Conservation (phyloP, 2,888 invertebrate genomes). For the Heteromurus nitidus region DNA sequence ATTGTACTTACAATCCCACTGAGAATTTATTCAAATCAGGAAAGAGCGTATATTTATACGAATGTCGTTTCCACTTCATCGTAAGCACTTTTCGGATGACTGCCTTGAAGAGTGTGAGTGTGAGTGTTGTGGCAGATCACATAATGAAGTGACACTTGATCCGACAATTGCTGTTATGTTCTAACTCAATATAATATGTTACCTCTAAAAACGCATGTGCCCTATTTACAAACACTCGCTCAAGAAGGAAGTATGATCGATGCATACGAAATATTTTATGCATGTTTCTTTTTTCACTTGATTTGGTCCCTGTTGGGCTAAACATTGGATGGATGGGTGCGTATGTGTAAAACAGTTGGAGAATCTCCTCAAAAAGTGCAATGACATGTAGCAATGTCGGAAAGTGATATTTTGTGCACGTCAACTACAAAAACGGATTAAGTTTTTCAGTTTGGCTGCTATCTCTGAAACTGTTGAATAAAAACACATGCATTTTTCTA, state of each 20-base stretch:
- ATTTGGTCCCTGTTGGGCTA: neutral
- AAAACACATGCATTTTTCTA: too few species aligned
- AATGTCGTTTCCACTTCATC: conserved; percentile 53
- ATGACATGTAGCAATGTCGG: conserved; percentile 37
- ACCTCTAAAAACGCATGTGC: too few species aligned
- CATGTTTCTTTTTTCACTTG: neutral
- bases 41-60: too few species aligned
- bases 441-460: neutral
- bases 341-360: too few species aligned
- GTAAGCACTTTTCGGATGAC: conserved; percentile 57
- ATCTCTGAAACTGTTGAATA: neutral
- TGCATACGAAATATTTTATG: too few species aligned
- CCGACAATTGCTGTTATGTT: conserved; percentile 7
- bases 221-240: too few species aligned
- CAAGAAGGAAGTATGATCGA: too few species aligned
- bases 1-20: neutral
- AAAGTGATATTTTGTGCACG: conserved; percentile 47
- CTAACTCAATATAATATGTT: neutral
- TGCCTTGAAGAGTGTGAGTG: conserved; percentile 47
- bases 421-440: conserved; percentile 29
- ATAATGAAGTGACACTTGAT: conserved; percentile 61
- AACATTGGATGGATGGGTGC: too few species aligned
- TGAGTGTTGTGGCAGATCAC: conserved; percentile 57
- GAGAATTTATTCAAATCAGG: conserved; percentile 11
- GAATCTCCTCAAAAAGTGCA: conserved; percentile 36